Evolutionary conservation across 2,113 vertebrate genomes (phyloP).

Genomic region (Chitala chitala): DNA sequence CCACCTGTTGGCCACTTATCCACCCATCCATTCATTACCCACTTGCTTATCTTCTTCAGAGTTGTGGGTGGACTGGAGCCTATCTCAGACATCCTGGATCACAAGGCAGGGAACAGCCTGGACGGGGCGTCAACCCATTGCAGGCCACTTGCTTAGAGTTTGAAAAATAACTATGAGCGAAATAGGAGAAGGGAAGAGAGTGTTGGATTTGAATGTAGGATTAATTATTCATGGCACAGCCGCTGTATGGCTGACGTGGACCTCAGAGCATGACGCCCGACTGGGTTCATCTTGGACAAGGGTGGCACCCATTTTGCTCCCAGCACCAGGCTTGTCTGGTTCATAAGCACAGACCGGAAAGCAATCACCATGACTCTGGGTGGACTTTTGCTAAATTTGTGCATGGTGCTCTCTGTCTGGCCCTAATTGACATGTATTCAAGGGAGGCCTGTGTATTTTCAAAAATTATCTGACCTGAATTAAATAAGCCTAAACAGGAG

Average conservation of each 20-base stretch:
- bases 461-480: not conserved
- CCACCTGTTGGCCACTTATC: too few species aligned
- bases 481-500: not conserved
- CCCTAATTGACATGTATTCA: constrained; percentile 2
- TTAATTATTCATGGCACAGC: constrained; percentile 17
- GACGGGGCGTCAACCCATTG: too few species aligned
- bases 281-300: too few species aligned
- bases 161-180: not conserved
- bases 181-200: not conserved
- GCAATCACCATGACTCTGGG: not conserved
- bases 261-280: not conserved
- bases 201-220: constrained; percentile 1
- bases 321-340: too few species aligned
- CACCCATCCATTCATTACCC: too few species aligned
- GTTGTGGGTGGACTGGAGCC: too few species aligned
- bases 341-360: not conserved
- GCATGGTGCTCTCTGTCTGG: not conserved
- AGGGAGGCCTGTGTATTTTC: not conserved
- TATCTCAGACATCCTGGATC: too few species aligned
- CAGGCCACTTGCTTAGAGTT: not conserved
- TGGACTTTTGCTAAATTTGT: not conserved
- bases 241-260: not conserved
- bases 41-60: too few species aligned
- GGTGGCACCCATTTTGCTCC: too few species aligned
- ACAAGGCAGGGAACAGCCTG: too few species aligned